These are phyloP conservation scores for Lamprotornis superbus DNA, from an alignment of 2,113 vertebrate genomes.

Conservation along the genomic window DNA sequence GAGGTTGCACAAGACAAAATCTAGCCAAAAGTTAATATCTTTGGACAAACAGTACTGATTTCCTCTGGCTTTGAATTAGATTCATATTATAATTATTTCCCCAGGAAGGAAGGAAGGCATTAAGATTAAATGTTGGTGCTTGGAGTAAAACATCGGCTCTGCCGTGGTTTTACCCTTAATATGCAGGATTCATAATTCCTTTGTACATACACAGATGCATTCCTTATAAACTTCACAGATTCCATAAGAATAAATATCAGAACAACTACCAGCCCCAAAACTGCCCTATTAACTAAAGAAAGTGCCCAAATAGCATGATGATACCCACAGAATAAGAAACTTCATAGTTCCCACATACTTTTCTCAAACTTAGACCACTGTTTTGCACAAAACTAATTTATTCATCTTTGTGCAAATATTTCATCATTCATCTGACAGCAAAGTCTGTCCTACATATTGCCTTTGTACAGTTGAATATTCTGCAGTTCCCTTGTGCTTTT, in stretches of 20 bases:
- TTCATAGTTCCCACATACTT: background rate
- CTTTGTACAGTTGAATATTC: background rate
- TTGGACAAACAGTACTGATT: background rate
- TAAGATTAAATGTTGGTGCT: background rate
- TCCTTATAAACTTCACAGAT: background rate
- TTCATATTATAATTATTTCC: background rate
- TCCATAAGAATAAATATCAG: background rate
- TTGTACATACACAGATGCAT: background rate
- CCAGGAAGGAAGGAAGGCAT: background rate
- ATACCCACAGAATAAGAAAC: background rate
- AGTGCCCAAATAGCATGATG: background rate
- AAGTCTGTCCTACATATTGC: background rate
- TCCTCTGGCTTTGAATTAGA: background rate
- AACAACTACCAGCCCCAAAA: background rate
- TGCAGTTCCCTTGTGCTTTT: background rate
- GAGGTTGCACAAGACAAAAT: background rate
- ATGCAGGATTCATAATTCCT: background rate
- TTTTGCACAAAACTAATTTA: background rate
- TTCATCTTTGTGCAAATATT: background rate
- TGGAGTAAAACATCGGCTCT: background rate
- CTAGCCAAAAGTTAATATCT: background rate
- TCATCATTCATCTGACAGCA: background rate
- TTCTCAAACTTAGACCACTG: background rate
- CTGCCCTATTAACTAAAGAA: background rate
- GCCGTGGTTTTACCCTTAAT: background rate